Base-by-base conservation (phyloP, 2,888 invertebrate genomes). In the Bhutanitis thaidina region DNA sequence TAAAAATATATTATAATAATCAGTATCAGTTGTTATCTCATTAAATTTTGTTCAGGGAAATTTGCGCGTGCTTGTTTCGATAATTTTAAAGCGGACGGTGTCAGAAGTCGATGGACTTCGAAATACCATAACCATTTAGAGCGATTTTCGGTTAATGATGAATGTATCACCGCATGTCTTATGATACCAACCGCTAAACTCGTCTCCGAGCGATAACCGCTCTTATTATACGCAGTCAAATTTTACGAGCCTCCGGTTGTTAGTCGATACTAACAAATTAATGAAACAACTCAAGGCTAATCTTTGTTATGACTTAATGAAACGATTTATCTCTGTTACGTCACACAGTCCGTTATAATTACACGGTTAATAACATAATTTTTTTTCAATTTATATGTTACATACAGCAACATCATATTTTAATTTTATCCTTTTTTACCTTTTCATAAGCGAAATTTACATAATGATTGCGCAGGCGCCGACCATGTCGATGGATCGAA, bases 191-290 rank as follows among this genome's bases (percentile, higher is more conserved):
- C 74, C 77, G 76, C 74, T 71, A 70, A 75, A 69, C 74, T 74
- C 71, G 68, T 74, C 74, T 64, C 66, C 68, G 70, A 64, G 71
- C 74, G 71, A 77, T 85, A 80, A 83, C 83, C 78, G 80, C 76
- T 65, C 85, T 85, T 80, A 86, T 85, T 87, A 86, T 82, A 75
- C 61, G 81, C 86, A 86, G 83, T 86, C 86, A 86, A 86, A 85
- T 88, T 88, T 87, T 86, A 88, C 78, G 86, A 87, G 71, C 84
- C 77, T 74, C 77, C 76, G 83, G 77, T 75, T 80, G 79, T 80
- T 80, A 80, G 72, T 74, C 72, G 77, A 74, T 77, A 75, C 77
- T 76, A 78, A 78, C 75, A 80, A 78, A 82, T 34, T 40, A 44
- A 53, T 49, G 27, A 37, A 51, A 46, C 27, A 43, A 39, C 36